A percentile compares a stretch with the other conserved stretches of the same genome.
Evolutionary conservation across 2,888 invertebrate genomes (phyloP).

Genomic region (Sinhomidia bicolor): DNA sequence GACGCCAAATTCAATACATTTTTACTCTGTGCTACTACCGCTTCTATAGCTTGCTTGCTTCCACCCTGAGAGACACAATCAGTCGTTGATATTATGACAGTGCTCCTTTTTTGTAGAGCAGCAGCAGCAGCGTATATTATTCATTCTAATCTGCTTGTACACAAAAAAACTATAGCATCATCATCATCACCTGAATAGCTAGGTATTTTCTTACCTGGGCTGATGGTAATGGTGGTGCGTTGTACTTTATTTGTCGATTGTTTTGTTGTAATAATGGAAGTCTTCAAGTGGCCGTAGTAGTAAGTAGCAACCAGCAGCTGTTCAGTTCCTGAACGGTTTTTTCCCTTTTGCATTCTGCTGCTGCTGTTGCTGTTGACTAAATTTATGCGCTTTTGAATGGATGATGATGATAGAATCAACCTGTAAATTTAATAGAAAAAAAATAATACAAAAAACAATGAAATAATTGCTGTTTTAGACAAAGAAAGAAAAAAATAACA

Average conservation of each 20-base stretch:
- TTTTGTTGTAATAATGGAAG: background rate
- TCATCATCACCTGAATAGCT: background rate
- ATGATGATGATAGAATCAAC: slow-evolving; percentile 15
- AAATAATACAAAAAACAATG: slow-evolving; percentile 3
- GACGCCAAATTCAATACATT: no score
- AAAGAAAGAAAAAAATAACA: no score
- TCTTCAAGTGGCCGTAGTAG: no score
- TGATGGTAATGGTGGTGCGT: background rate
- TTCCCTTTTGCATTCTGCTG: background rate
- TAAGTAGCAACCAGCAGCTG: background rate
- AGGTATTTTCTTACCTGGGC: slow-evolving; percentile 5
- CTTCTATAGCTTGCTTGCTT: background rate
- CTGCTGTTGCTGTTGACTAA: background rate
- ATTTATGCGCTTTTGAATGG: background rate
- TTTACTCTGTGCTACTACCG: background rate
- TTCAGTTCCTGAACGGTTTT: background rate
- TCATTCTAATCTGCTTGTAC: background rate
- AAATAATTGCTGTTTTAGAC: slow-evolving; percentile 46
- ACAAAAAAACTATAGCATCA: background rate
- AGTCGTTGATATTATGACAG: slow-evolving; percentile 6
- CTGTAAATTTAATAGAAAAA: background rate
- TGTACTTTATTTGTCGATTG: background rate
- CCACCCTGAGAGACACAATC: background rate
- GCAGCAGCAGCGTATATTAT: background rate
- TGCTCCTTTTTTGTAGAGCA: slow-evolving; percentile 18